A percentile compares a stretch with the other conserved stretches of the same genome.
phyloP scores from a whole-genome alignment of 2,888 invertebrate genomes.

The Meghimatium bilineatum region DNA sequence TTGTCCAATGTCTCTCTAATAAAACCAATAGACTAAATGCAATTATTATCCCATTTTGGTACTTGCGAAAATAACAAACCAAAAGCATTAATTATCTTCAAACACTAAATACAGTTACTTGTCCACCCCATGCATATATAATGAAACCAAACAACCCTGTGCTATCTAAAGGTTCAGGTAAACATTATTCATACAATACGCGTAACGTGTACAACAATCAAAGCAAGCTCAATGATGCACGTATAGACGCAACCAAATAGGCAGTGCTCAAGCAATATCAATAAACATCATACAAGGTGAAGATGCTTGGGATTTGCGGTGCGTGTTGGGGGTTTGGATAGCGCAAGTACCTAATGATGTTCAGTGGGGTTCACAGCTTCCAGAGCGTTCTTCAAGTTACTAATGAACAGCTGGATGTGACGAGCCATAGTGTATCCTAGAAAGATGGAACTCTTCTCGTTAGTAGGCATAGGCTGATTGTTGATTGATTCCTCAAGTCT shows the following conservation, averaged over 20 bases:
- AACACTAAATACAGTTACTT: no score
- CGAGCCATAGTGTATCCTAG: constrained; percentile 3
- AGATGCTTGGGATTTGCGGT: not conserved
- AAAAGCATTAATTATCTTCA: no score
- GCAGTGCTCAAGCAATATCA: not conserved
- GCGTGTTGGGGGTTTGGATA: not conserved
- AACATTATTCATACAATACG: not conserved
- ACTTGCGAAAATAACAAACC: no score
- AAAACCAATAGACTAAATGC: no score
- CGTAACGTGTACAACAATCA: not conserved
- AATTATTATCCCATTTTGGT: no score
- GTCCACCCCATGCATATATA: not conserved
- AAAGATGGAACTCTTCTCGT: not conserved
- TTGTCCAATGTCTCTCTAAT: no score
- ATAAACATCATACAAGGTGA: not conserved
- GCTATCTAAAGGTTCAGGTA: no score
- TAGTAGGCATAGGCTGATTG: not conserved
- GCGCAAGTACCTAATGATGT: constrained; percentile 4
- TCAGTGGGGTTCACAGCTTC: not conserved
- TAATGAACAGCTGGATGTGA: not conserved
- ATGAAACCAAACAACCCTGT: not conserved
- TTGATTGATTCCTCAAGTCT: not conserved
- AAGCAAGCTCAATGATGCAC: not conserved
- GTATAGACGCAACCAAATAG: not conserved
- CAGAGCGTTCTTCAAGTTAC: not conserved